Evolutionary conservation across 2,888 invertebrate species (phyloP), one percentile per base, ranked within the genome.

Genomic region (Celastrina argiolus): DNA sequence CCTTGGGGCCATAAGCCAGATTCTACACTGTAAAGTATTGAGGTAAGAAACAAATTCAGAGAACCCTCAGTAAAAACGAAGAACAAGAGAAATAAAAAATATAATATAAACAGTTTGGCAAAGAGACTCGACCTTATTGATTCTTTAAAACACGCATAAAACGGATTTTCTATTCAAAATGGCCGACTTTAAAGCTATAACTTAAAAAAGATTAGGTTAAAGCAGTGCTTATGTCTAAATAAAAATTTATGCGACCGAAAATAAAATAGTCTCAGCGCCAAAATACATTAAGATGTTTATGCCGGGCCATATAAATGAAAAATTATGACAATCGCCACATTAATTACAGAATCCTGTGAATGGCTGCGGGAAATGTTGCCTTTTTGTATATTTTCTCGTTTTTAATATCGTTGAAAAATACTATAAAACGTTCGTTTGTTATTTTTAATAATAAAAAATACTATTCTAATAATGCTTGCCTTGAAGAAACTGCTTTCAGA

Each of bases 231-330:
- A n/a, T 10, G 58, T 31, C 31, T 31, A 22, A 39, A 36, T 36
- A 61, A 61, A 39, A 39, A 61, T 59, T 34, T 59, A 61, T 39
- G 16, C 12, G 6, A 18, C 12, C 14, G 5, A 12, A 39, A 39
- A 59, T 16, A 28, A 58, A 34, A 31, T 34, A 16, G 59, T 31
- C 10, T 22, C 39, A 7, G 61, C 61, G 61, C 61, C 61, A 61
- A 61, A 61, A 61, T 59, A 61, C 61, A 61, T 61, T 61, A 61
- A 61, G 61, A 61, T 36, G 34, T 61, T 61, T 61, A 39, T 39
- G 14, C 14, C 39, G 18, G 36, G 61, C 39, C 18, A 39, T 61
- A 61, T 39, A 61, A 61, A 61, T 61, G 61, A 61, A 61, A 61
- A 61, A 61, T 61, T 61, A 61, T 61, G 61, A 61, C 39, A 61